Conservation (phyloP, 2,888 invertebrate genomes). For the Didymodactylos carnosus region DNA sequence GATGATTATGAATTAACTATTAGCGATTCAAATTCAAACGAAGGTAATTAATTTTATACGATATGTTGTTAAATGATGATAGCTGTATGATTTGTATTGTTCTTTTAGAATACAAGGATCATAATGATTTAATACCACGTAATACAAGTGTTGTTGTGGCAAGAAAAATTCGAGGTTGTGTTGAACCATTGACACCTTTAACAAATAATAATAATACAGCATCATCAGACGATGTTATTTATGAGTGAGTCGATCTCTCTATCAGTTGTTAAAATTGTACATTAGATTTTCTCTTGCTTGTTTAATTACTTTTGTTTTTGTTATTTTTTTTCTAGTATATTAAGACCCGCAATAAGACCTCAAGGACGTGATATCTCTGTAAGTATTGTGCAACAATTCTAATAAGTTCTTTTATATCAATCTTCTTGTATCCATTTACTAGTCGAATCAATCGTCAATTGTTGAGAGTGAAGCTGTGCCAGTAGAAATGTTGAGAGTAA, state of each 20-base stretch:
- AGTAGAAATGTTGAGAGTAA: background rate
- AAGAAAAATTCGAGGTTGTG: conserved; percentile 33
- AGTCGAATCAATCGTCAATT: background rate
- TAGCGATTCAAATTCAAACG: conserved; percentile 85
- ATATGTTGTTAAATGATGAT: conserved; percentile 14
- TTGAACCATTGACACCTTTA: conserved; percentile 6
- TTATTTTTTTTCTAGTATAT: no score
- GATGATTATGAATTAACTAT: conserved; percentile 87
- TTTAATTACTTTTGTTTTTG: no score
- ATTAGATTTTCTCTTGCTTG: no score
- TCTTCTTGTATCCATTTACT: no score
- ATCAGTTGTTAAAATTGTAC: no score
- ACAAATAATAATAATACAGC: conserved; percentile 29
- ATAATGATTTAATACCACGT: conserved; percentile 73
- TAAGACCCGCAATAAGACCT: no score
- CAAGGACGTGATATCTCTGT: no score
- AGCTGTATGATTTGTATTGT: conserved; percentile 12
- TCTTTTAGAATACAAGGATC: conserved; percentile 65
- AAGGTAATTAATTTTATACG: conserved; percentile 48
- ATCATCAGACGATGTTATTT: background rate
- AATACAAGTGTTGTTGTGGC: conserved; percentile 88
- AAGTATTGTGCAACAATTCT: no score
- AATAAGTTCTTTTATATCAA: no score
- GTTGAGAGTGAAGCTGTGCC: background rate
- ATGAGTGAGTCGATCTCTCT: background rate